Evolutionary conservation across 2,113 vertebrate species (phyloP).

Genomic region (Lepisosteus oculatus): DNA sequence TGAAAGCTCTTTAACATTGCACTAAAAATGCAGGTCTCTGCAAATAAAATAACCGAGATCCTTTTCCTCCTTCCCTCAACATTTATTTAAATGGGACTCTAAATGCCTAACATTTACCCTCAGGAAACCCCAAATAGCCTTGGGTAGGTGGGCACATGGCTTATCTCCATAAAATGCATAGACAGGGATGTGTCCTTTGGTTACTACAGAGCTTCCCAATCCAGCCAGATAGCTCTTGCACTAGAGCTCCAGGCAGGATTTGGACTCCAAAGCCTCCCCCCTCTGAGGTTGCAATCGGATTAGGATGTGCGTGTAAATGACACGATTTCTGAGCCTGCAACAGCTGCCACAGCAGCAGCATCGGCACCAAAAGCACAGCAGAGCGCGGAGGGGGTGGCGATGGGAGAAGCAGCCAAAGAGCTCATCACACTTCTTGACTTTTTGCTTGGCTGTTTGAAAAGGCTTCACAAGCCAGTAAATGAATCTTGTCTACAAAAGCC

Average conservation of each 20-base stretch:
- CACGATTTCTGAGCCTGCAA: conserved; percentile 19
- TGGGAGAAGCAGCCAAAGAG: no score
- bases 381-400: no score
- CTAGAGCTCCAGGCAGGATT: not conserved
- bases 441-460: conserved; percentile 7
- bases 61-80: not conserved
- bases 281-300: conserved; percentile 1
- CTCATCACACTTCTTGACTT: not conserved
- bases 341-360: conserved; percentile 25
- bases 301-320: conserved; percentile 27
- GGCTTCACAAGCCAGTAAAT: conserved; percentile 27
- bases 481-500: conserved; percentile 24
- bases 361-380: conserved; percentile 20
- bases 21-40: no score
- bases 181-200: not conserved
- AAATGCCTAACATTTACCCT: not conserved
- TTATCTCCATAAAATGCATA: not conserved
- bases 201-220: no score
- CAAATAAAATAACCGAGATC: no score
- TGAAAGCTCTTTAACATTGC: no score
- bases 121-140: conserved; percentile 15
- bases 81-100: not conserved
- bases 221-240: no score
- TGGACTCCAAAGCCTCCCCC: not conserved
- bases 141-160: not conserved